Conservation (phyloP, 2,888 invertebrate genomes). For the Liodrosophila aerea region DNA sequence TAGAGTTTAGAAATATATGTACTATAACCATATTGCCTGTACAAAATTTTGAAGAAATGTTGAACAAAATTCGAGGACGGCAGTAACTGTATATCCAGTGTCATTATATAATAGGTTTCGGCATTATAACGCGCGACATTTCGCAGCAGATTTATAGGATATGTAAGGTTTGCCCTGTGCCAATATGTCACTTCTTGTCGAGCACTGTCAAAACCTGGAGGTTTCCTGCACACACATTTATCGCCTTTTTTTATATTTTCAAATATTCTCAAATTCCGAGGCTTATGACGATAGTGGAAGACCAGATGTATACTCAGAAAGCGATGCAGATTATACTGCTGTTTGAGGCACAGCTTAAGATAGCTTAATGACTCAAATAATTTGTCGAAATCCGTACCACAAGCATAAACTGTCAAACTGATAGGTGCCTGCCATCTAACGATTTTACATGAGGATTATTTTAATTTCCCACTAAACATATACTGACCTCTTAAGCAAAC, state of each 20-base stretch:
- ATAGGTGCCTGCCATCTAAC: slow-evolving; percentile 48
- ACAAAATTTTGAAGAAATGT: slow-evolving; percentile 90
- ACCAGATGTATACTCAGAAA: slow-evolving; percentile 86
- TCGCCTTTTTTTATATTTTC: background rate
- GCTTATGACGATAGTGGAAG: slow-evolving; percentile 84
- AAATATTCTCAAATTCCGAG: slow-evolving; percentile 72
- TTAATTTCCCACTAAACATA: too few species aligned
- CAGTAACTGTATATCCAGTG: slow-evolving; percentile 92
- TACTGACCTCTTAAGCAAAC: slow-evolving; percentile 78
- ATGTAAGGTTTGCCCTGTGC: slow-evolving; percentile 84
- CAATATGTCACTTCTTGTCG: slow-evolving; percentile 68
- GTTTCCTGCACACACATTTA: background rate
- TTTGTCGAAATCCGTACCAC: slow-evolving; percentile 28
- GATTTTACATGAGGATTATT: background rate
- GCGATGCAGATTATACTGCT: slow-evolving; percentile 61
- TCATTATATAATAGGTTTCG: slow-evolving; percentile 89
- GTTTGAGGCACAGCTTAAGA: slow-evolving; percentile 15
- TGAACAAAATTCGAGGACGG: slow-evolving; percentile 89
- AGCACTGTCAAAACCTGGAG: slow-evolving; percentile 1
- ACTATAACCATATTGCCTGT: background rate
- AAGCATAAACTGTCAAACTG: slow-evolving; percentile 35
- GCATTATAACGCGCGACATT: slow-evolving; percentile 91
- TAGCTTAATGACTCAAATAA: slow-evolving; percentile 23
- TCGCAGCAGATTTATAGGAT: slow-evolving; percentile 92
- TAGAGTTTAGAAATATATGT: slow-evolving; percentile 5